Conservation (phyloP, 2,888 invertebrate genomes). For the Polietes domitor region DNA sequence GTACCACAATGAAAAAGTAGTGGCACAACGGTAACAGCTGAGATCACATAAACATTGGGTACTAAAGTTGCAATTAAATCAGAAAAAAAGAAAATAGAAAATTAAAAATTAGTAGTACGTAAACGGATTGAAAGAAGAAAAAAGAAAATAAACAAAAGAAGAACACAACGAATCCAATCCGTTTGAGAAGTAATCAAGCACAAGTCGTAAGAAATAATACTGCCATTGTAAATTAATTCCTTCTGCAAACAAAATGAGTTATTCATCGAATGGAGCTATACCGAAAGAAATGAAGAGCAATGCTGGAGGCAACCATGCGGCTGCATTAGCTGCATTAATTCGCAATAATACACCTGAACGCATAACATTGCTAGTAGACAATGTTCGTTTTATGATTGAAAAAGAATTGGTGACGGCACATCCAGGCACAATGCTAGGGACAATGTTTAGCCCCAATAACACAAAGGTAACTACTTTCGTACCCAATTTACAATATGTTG, state of each 20-base stretch:
- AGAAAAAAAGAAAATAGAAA: background rate
- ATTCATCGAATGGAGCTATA: slow-evolving; percentile 61
- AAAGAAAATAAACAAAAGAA: slow-evolving; percentile 9
- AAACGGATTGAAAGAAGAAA: slow-evolving; percentile 16
- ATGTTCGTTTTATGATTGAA: slow-evolving; percentile 96
- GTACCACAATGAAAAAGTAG: no score
- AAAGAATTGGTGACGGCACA: slow-evolving; percentile 95
- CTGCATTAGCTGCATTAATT: slow-evolving; percentile 4
- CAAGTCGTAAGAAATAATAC: slow-evolving; percentile 14
- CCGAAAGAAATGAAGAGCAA: slow-evolving; percentile 60
- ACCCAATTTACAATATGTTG: no score
- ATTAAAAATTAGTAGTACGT: slow-evolving; percentile 21
- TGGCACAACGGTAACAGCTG: no score
- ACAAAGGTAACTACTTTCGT: no score
- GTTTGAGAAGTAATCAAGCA: background rate
- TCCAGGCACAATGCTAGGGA: slow-evolving; percentile 99
- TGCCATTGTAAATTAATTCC: background rate
- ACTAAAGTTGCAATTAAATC: no score
- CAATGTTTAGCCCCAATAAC: slow-evolving; percentile 98
- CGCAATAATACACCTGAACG: slow-evolving; percentile 82
- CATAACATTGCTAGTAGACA: slow-evolving; percentile 97
- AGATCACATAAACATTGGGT: no score
- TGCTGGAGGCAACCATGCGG: slow-evolving; percentile 30
- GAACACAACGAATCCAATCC: background rate
- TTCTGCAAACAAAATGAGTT: slow-evolving; percentile 48